Evolutionary conservation across 2,797 vertebrate species (phyloP).

Genomic region (Delichon dasypus): DNA sequence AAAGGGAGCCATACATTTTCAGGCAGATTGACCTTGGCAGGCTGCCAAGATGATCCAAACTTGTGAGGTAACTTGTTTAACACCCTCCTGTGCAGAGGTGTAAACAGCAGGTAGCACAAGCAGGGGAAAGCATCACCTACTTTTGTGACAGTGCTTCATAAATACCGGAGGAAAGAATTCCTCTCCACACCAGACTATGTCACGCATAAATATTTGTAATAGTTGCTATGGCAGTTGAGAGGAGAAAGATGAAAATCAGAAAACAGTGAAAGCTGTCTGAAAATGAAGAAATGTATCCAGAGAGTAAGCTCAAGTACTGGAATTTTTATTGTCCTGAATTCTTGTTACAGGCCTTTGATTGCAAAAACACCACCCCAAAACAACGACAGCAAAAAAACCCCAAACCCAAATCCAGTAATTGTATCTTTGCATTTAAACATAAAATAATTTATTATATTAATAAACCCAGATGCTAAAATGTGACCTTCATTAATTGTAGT

Average conservation of each 20-base stretch:
- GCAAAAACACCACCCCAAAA: neutral
- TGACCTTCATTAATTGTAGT: neutral
- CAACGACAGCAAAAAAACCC: neutral
- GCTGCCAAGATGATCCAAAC: constrained; percentile 74
- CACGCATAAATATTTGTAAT: constrained; percentile 82
- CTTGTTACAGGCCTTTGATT: neutral
- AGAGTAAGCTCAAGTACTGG: constrained; percentile 32
- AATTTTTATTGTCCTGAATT: constrained; percentile 24
- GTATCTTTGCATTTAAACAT: neutral
- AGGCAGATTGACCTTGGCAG: constrained; percentile 75
- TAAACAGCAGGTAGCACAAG: constrained; percentile 75
- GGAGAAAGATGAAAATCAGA: constrained; percentile 74
- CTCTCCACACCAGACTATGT: constrained; percentile 76
- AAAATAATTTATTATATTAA: neutral
- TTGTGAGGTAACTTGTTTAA: constrained; percentile 78
- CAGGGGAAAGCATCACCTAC: constrained; percentile 77
- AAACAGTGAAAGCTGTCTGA: constrained; percentile 75
- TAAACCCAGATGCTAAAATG: neutral
- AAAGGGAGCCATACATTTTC: constrained; percentile 46
- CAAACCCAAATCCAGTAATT: neutral
- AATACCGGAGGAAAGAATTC: constrained; percentile 67
- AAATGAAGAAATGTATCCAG: constrained; percentile 79
- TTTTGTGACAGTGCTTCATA: constrained; percentile 77
- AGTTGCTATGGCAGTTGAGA: constrained; percentile 83
- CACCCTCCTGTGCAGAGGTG: constrained; percentile 72